Evolutionary conservation across 30 jellyfish, hydroid and myxozoan genomes (phyloP).

Genomic region (Euphysa ruthae): DNA sequence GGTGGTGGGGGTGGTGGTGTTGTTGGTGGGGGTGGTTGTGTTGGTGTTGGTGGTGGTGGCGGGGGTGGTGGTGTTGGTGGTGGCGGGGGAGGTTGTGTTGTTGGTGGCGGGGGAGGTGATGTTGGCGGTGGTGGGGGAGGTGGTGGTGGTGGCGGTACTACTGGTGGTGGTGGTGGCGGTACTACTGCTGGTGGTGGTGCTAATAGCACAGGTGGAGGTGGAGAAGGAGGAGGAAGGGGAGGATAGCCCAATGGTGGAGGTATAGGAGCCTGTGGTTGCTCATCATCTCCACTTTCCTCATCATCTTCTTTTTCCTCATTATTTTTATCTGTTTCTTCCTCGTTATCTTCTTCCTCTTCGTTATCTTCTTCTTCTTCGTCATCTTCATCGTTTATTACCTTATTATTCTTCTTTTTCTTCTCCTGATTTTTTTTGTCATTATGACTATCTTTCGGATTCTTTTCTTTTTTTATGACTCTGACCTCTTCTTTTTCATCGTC

Average conservation of each 20-base stretch:
- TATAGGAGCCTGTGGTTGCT: conserved; percentile 6
- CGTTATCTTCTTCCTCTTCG: conserved; percentile 47
- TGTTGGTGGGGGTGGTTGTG: conserved; percentile 41
- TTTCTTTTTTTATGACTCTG: conserved; percentile 25
- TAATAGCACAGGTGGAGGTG: conserved; percentile 37
- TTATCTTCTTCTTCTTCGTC: conserved; percentile 41
- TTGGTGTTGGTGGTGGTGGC: conserved; percentile 63
- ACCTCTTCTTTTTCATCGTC: conserved; percentile 41
- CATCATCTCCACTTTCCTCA: neutral
- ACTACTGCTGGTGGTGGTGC: conserved; percentile 57
- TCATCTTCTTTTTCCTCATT: conserved; percentile 26
- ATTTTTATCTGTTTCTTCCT: conserved; percentile 22
- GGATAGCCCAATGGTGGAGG: conserved; percentile 24
- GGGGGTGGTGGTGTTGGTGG: conserved; percentile 59
- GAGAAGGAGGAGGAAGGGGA: conserved; percentile 32
- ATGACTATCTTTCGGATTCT: conserved; percentile 21
- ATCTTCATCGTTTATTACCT: conserved; percentile 22
- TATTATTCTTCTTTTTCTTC: conserved; percentile 18
- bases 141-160: conserved; percentile 40
- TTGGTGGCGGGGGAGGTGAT: conserved; percentile 39
- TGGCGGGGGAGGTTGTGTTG: conserved; percentile 42
- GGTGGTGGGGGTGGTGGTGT: conserved; percentile 13
- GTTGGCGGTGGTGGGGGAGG: conserved; percentile 51
- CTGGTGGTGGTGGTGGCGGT: conserved; percentile 26
- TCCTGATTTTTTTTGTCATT: conserved; percentile 6